phyloP scores from a whole-genome alignment of 2,113 vertebrate genomes.

The Eudyptes chrysolophus region DNA sequence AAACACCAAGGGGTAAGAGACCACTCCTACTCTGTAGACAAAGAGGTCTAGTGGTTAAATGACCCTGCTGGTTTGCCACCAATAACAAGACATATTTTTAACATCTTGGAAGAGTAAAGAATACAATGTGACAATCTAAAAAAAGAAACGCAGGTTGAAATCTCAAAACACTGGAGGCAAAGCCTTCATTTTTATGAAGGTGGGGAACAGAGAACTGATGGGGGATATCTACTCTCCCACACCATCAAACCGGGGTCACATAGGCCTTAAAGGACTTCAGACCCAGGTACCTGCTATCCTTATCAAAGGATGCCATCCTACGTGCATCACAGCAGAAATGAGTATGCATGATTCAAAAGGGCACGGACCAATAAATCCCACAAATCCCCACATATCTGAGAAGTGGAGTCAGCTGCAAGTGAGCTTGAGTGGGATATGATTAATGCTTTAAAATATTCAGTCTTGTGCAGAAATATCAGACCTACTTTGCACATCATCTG shows the following conservation, averaged over 20 bases:
- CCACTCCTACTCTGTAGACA: background rate
- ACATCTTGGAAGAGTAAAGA: background rate
- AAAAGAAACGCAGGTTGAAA: background rate
- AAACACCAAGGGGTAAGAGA: background rate
- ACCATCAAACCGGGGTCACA: background rate
- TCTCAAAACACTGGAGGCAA: background rate
- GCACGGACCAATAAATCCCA: background rate
- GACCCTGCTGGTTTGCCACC: background rate
- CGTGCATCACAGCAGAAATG: background rate
- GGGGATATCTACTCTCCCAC: background rate
- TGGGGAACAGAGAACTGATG: background rate
- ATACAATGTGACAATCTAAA: background rate
- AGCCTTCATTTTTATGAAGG: background rate
- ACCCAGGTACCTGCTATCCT: background rate
- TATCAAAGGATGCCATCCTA: background rate
- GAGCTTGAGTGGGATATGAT: conserved; percentile 1
- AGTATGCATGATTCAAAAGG: background rate
- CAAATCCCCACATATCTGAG: background rate
- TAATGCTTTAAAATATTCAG: conserved; percentile 41
- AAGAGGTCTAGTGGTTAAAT: background rate
- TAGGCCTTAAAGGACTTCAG: background rate
- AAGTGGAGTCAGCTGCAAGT: conserved; percentile 21
- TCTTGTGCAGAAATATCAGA: conserved; percentile 32
- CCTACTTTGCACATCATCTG: background rate
- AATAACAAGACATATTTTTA: background rate